phyloP scores from a whole-genome alignment of 1,140 invertebrate species.

The Halictus rubicundus region DNA sequence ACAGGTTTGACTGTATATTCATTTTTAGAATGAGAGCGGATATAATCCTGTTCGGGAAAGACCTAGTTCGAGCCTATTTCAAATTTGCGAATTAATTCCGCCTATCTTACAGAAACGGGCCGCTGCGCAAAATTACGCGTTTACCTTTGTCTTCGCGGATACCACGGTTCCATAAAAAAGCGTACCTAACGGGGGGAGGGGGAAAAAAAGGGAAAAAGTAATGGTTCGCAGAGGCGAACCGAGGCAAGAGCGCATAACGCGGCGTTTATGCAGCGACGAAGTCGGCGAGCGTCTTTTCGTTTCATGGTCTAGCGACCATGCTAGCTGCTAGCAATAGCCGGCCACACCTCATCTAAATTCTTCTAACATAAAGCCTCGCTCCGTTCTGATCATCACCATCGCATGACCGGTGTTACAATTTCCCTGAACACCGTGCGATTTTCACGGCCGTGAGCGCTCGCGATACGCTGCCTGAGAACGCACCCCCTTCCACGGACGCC shows the following conservation, averaged over 20 bases:
- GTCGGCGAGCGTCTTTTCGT: slow-evolving; percentile 66
- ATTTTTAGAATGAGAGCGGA: no score
- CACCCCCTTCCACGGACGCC: not conserved
- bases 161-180: not conserved
- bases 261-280: slow-evolving; percentile 49
- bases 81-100: no score
- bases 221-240: slow-evolving; percentile 3
- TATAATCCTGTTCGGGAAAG: no score
- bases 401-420: slow-evolving; percentile 33
- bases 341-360: slow-evolving; percentile 71
- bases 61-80: no score
- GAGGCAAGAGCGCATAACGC: slow-evolving; percentile 68
- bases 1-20: no score
- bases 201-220: not conserved
- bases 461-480: slow-evolving; percentile 30
- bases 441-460: not conserved
- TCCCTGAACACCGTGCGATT: not conserved
- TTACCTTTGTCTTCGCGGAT: no score
- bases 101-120: no score
- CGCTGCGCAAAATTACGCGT: no score
- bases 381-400: slow-evolving; percentile 48
- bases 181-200: not conserved
- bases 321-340: slow-evolving; percentile 28
- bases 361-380: slow-evolving; percentile 54
- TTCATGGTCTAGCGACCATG: slow-evolving; percentile 72